Conservation (phyloP, 2,888 invertebrate species). For the Rhagophthalmus giganteus region DNA sequence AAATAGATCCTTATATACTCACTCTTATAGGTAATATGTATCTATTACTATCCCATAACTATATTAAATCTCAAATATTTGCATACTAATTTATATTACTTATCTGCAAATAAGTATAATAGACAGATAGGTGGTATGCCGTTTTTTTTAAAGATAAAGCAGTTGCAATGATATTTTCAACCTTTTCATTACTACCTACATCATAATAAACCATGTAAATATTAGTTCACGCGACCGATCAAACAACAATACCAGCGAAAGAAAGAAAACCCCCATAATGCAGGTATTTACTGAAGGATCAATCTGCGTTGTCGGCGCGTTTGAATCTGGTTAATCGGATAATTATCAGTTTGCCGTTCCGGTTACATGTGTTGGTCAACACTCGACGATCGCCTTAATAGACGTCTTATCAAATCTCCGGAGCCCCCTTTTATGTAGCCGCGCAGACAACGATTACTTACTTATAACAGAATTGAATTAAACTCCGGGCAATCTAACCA, state of each 20-base stretch:
- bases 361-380: constrained; percentile 48
- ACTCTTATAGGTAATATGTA: too few species aligned
- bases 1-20: too few species aligned
- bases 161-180: too few species aligned
- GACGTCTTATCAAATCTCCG: constrained; percentile 48
- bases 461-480: constrained; percentile 9
- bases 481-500: constrained; percentile 12
- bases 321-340: constrained; percentile 49
- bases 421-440: constrained; percentile 41
- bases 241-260: not conserved
- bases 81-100: too few species aligned
- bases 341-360: constrained; percentile 50
- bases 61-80: too few species aligned
- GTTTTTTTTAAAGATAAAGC: too few species aligned
- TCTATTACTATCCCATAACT: too few species aligned
- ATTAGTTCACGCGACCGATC: not conserved
- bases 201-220: too few species aligned
- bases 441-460: constrained; percentile 11
- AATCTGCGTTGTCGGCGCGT: constrained; percentile 41
- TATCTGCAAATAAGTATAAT: too few species aligned
- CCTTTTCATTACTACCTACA: too few species aligned
- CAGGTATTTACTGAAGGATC: not conserved
- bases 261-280: not conserved
- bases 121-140: too few species aligned
- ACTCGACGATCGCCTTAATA: constrained; percentile 44